Evolutionary conservation across 2,888 invertebrate genomes (phyloP).

Genomic region (Thymelicus sylvestris): DNA sequence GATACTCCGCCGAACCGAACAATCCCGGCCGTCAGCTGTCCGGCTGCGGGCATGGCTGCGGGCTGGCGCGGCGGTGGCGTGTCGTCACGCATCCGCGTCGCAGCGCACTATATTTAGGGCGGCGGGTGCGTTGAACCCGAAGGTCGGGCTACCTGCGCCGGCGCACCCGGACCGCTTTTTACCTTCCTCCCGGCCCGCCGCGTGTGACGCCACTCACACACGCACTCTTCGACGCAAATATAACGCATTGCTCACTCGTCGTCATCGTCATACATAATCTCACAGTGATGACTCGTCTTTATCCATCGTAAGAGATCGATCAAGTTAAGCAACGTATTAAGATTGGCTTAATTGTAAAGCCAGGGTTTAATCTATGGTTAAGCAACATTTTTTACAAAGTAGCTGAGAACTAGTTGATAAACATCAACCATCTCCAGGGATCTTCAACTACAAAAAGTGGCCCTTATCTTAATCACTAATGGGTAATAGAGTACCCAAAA

Average conservation of each 20-base stretch:
- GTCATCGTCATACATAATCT: no score
- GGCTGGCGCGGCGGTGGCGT: neutral
- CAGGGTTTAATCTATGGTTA: no score
- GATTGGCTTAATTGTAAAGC: no score
- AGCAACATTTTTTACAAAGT: no score
- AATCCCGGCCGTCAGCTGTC: constrained; percentile 11
- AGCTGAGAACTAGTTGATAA: no score
- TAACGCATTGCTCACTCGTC: neutral
- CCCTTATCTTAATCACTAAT: no score
- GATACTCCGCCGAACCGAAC: neutral
- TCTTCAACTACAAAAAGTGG: no score
- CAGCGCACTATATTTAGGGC: constrained; percentile 48
- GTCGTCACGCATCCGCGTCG: constrained; percentile 28
- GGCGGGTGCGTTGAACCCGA: constrained; percentile 56
- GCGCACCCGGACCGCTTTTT: constrained; percentile 39
- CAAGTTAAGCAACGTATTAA: no score
- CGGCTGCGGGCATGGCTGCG: neutral
- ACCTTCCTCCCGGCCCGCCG: constrained; percentile 23
- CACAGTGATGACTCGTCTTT: no score
- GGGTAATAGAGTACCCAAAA: no score
- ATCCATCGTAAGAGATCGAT: no score
- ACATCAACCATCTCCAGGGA: no score
- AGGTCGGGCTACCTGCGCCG: constrained; percentile 59
- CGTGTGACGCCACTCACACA: constrained; percentile 5
- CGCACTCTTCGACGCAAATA: neutral